Evolutionary conservation across 2,797 vertebrate species (phyloP).

Genomic region (Acanthurus tractus): DNA sequence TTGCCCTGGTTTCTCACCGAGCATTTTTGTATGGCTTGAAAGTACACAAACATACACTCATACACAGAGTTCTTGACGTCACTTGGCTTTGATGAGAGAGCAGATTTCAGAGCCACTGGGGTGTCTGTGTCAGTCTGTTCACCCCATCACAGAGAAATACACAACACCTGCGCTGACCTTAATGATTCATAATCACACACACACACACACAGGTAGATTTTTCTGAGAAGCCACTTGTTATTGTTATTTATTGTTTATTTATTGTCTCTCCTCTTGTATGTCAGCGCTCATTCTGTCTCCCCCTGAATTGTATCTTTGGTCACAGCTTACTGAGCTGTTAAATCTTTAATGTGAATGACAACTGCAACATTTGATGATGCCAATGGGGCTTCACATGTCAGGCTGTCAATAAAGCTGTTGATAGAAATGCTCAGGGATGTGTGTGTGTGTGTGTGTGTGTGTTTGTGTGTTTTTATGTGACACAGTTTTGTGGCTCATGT

Average conservation of each 20-base stretch:
- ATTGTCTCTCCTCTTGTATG: constrained; percentile 14
- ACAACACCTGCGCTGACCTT: constrained; percentile 71
- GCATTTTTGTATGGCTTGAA: constrained; percentile 43
- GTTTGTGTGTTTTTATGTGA: not conserved
- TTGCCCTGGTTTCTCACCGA: constrained; percentile 46
- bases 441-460: not conserved
- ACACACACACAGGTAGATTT: constrained; percentile 13
- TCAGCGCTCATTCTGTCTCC: constrained; percentile 26
- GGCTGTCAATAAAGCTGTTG: constrained; percentile 57
- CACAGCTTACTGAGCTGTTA: constrained; percentile 63
- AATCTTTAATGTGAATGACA: constrained; percentile 74
- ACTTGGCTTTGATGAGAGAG: constrained; percentile 74
- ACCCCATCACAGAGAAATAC: constrained; percentile 65
- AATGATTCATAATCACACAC: constrained; percentile 67
- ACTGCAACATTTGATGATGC: constrained; percentile 53
- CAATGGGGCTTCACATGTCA: constrained; percentile 48
- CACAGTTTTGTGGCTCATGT: constrained; percentile 16
- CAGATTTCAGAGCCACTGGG: constrained; percentile 77
- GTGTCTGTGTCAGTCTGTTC: constrained; percentile 80
- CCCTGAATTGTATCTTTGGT: constrained; percentile 50
- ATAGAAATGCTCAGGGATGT: constrained; percentile 22
- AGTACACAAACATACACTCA: not conserved
- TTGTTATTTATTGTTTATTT: constrained; percentile 27
- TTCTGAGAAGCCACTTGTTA: constrained; percentile 33
- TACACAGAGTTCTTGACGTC: constrained; percentile 69